Conservation (phyloP, 2,888 invertebrate genomes). For the Brachypalpus laphriformis region DNA sequence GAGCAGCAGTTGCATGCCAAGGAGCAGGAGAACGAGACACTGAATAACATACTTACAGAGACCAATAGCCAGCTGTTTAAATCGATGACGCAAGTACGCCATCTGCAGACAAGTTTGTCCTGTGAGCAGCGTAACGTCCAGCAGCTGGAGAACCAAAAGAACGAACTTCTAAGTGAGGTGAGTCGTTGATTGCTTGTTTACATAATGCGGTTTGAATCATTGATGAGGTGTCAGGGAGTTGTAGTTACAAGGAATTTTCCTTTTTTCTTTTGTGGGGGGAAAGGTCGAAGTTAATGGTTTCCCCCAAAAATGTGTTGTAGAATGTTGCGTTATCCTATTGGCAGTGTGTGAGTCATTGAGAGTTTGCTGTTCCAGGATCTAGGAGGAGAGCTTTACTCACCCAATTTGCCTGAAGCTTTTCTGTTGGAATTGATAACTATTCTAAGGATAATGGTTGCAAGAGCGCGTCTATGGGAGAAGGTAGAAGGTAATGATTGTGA, state of each 20-base stretch:
- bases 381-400: slow-evolving; percentile 18
- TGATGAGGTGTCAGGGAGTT: slow-evolving; percentile 15
- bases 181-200: slow-evolving; percentile 47
- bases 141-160: slow-evolving; percentile 76
- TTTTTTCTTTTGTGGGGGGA: not conserved
- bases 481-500: not conserved
- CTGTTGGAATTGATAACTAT: slow-evolving; percentile 41
- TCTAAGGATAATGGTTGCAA: slow-evolving; percentile 11
- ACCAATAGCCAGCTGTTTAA: slow-evolving; percentile 76
- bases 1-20: slow-evolving; percentile 76
- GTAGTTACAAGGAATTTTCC: not conserved
- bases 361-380: slow-evolving; percentile 47
- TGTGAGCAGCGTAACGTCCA: slow-evolving; percentile 76
- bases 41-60: slow-evolving; percentile 74
- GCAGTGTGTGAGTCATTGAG: slow-evolving; percentile 36
- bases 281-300: slow-evolving; percentile 68
- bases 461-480: not conserved
- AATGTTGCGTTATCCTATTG: slow-evolving; percentile 26
- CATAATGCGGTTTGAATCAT: slow-evolving; percentile 42
- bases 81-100: slow-evolving; percentile 76
- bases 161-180: slow-evolving; percentile 76
- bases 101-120: slow-evolving; percentile 75
- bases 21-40: slow-evolving; percentile 76
- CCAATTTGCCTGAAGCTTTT: slow-evolving; percentile 16
- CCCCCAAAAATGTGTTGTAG: slow-evolving; percentile 29